Evolutionary conservation across 2,888 invertebrate species (phyloP).

Genomic region (Lithodes maja): DNA sequence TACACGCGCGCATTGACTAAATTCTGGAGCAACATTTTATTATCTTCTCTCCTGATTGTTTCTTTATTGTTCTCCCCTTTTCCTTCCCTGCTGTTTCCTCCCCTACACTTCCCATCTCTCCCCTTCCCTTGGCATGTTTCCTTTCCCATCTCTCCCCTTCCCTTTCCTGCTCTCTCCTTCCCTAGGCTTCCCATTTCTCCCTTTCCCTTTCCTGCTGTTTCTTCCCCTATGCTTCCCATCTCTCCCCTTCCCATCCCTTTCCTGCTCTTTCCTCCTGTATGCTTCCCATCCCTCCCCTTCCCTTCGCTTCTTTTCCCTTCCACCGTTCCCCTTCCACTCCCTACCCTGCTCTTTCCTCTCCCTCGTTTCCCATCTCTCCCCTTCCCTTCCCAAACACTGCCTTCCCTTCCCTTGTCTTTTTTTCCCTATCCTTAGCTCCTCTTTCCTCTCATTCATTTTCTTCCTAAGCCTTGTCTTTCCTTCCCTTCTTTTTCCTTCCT

Average conservation of each 20-base stretch:
- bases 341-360: slow-evolving; percentile 8
- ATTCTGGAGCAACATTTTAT: too few relatives aligned
- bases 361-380: not conserved
- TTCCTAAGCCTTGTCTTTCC: not conserved
- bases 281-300: not conserved
- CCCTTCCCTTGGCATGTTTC: too few relatives aligned
- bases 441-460: not conserved
- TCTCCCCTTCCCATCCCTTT: not conserved
- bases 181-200: not conserved
- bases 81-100: too few relatives aligned
- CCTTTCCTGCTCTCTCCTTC: not conserved
- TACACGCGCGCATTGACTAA: too few relatives aligned
- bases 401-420: not conserved
- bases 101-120: too few relatives aligned
- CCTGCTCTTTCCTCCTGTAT: not conserved
- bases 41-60: too few relatives aligned
- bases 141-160: not conserved
- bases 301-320: slow-evolving; percentile 1
- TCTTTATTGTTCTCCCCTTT: too few relatives aligned
- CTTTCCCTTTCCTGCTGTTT: not conserved
- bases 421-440: not conserved
- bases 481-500: not conserved
- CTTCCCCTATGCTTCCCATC: not conserved
- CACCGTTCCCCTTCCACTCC: not conserved
- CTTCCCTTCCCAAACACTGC: slow-evolving; percentile 1